phyloP scores from a whole-genome alignment of 2,113 vertebrate species.

The Seriola quinqueradiata region DNA sequence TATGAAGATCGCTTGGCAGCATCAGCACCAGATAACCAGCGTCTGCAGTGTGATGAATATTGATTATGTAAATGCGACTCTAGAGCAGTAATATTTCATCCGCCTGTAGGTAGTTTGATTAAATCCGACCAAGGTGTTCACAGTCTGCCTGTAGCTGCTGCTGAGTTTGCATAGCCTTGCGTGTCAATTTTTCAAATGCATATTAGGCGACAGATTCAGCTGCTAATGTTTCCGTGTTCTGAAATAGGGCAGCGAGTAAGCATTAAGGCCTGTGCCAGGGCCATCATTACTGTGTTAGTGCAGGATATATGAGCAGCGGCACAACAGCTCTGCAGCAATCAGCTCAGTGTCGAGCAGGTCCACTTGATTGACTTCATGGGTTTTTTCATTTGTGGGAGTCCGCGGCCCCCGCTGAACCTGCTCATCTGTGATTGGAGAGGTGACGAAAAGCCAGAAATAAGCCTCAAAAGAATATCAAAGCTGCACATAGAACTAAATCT shows the following conservation, averaged over 20 bases:
- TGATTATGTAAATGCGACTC: constrained; percentile 15
- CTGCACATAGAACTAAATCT: neutral
- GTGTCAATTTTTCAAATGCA: neutral
- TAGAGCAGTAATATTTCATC: constrained; percentile 9
- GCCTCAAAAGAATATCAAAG: neutral
- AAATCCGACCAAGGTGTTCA: neutral
- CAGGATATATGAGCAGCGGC: constrained; percentile 28
- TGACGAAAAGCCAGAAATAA: neutral
- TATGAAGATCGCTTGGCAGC: neutral
- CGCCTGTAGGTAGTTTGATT: constrained; percentile 16
- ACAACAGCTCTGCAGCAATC: constrained; percentile 34
- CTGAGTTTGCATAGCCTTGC: neutral
- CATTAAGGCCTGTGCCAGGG: constrained; percentile 26
- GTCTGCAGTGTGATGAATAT: constrained; percentile 9
- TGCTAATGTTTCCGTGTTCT: constrained; percentile 17
- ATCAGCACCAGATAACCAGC: neutral
- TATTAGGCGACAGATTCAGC: constrained; percentile 5
- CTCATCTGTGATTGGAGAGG: neutral
- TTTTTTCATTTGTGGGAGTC: constrained; percentile 24
- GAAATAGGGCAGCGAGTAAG: constrained; percentile 15
- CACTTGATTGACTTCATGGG: constrained; percentile 34
- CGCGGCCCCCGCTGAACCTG: neutral
- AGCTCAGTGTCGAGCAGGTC: constrained; percentile 14
- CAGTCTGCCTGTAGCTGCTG: neutral
- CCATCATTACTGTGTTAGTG: constrained; percentile 34